These are phyloP conservation scores for Rhynchophorus ferrugineus DNA, from an alignment of 1,140 invertebrate genomes.

Conservation along the genomic window DNA sequence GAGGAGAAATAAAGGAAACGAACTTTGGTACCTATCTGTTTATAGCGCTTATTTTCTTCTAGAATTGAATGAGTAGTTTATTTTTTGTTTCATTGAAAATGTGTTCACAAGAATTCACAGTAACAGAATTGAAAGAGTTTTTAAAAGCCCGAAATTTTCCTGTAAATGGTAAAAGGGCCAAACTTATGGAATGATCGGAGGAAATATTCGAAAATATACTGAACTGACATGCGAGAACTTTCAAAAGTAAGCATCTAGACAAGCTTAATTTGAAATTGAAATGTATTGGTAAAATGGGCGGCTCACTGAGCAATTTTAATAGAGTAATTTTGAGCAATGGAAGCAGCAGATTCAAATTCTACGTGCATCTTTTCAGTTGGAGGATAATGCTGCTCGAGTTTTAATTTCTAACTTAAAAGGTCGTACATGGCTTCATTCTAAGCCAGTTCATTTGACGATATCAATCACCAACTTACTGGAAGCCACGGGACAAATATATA, in stretches of 20 bases:
- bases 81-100: not conserved
- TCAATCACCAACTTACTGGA: not conserved
- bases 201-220: not conserved
- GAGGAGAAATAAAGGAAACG: too few species aligned
- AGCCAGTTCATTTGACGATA: not conserved
- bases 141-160: not conserved
- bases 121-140: not conserved
- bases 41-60: not conserved
- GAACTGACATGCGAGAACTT: not conserved
- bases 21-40: not conserved
- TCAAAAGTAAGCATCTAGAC: too few species aligned
- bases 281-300: constrained; percentile 15
- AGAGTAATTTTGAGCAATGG: not conserved
- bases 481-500: not conserved
- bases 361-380: not conserved
- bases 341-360: not conserved
- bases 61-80: not conserved
- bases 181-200: not conserved
- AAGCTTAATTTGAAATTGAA: not conserved
- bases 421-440: constrained; percentile 1
- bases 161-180: not conserved
- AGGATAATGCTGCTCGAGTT: not conserved
- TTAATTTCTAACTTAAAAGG: constrained; percentile 1
- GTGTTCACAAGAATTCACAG: not conserved
- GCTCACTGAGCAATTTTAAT: not conserved